phyloP scores from a whole-genome alignment of 2,888 invertebrate genomes.

The Folsomia candida region DNA sequence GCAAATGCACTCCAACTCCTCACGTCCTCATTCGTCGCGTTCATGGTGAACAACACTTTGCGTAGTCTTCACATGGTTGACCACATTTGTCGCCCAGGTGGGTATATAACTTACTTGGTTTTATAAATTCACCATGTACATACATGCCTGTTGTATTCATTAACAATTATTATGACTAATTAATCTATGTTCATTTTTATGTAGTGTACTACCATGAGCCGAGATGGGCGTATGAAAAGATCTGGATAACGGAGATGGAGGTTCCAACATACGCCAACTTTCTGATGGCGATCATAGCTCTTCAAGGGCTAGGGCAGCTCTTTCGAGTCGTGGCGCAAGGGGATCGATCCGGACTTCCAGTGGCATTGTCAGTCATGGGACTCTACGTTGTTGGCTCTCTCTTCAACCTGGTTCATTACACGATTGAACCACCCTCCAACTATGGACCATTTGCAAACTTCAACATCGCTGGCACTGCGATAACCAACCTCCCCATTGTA shows the following conservation, averaged over 20 bases:
- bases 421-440: conserved; percentile 20
- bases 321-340: not conserved
- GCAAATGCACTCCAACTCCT: conserved; percentile 1
- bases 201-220: conserved; percentile 24
- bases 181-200: not conserved
- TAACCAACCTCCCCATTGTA: conserved; percentile 9
- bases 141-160: too few relatives aligned
- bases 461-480: conserved; percentile 14
- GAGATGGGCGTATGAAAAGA: conserved; percentile 21
- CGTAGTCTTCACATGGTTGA: conserved; percentile 18
- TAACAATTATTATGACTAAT: too few relatives aligned
- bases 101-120: not conserved
- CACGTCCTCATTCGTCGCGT: conserved; percentile 2
- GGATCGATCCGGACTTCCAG: not conserved
- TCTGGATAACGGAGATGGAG: conserved; percentile 14
- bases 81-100: conserved; percentile 16
- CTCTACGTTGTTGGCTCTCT: not conserved
- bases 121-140: too few relatives aligned
- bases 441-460: conserved; percentile 15
- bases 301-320: not conserved
- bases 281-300: not conserved
- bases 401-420: conserved; percentile 20
- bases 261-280: conserved; percentile 8
- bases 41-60: conserved; percentile 18
- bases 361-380: not conserved